Evolutionary conservation across 2,888 invertebrate genomes (phyloP).

Genomic region (Athalia rosae): DNA sequence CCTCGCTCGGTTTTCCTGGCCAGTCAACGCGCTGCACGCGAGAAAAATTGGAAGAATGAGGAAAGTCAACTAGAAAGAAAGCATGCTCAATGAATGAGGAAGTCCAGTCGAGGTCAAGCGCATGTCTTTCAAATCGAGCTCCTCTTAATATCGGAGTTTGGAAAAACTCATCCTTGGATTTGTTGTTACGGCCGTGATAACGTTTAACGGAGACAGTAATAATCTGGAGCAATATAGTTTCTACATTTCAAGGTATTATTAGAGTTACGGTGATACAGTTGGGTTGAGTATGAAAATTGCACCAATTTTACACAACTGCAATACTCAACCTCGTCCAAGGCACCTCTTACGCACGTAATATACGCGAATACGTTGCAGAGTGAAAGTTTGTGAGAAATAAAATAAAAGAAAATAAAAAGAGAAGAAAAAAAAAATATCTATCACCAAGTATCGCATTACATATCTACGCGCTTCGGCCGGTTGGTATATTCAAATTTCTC

Average conservation of each 20-base stretch:
- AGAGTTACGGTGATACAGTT: background rate
- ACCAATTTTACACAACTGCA: slow-evolving; percentile 19
- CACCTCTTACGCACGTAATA: slow-evolving; percentile 2
- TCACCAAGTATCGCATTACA: slow-evolving; percentile 7
- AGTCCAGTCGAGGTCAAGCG: too few species aligned
- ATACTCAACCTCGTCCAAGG: background rate
- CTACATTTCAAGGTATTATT: slow-evolving; percentile 10
- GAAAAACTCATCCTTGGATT: too few species aligned
- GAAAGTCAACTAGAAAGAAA: too few species aligned
- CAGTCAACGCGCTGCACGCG: too few species aligned
- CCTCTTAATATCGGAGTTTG: too few species aligned
- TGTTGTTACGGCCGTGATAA: background rate
- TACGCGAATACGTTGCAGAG: slow-evolving; percentile 12
- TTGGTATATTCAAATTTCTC: slow-evolving; percentile 14
- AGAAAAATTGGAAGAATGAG: too few species aligned
- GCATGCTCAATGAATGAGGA: too few species aligned
- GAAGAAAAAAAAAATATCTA: too few species aligned
- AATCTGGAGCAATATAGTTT: slow-evolving; percentile 2
- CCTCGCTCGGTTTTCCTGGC: too few species aligned
- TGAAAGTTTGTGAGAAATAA: slow-evolving; percentile 22
- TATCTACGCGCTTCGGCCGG: background rate
- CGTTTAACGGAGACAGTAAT: slow-evolving; percentile 11
- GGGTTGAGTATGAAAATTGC: slow-evolving; percentile 18
- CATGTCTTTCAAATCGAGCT: too few species aligned
- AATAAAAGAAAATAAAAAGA: background rate